Conservation (phyloP, 2,888 invertebrate genomes). For the Cremastinae sp. region DNA sequence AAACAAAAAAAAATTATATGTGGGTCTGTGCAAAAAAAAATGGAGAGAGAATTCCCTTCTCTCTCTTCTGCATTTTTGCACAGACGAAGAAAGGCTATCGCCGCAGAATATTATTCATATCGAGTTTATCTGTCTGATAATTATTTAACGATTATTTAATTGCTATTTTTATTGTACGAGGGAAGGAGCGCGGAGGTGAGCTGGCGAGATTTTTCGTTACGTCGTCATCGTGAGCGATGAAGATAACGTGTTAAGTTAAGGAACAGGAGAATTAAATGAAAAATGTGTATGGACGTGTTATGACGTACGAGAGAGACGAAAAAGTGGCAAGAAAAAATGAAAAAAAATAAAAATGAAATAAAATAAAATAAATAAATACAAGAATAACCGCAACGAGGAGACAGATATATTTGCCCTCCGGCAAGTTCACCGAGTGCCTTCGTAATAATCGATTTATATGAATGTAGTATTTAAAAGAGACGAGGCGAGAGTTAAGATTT, state of each 20-base stretch:
- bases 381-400: constrained; percentile 37
- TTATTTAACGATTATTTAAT: constrained; percentile 68
- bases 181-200: no score
- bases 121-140: constrained; percentile 57
- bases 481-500: not conserved
- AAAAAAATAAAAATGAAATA: constrained; percentile 3
- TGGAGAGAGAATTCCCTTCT: not conserved
- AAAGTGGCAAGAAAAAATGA: constrained; percentile 5
- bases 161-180: constrained; percentile 51
- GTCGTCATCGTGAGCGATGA: constrained; percentile 2
- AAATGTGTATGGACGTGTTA: no score
- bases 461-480: constrained; percentile 17
- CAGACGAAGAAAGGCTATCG: constrained; percentile 51
- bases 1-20: constrained; percentile 17
- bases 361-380: constrained; percentile 14
- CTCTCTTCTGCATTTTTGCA: constrained; percentile 11
- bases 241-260: constrained; percentile 19
- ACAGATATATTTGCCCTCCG: constrained; percentile 35
- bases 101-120: constrained; percentile 60
- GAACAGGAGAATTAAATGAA: constrained; percentile 11
- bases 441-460: constrained; percentile 42
- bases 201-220: constrained; percentile 37
- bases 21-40: constrained; percentile 15
- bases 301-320: not conserved
- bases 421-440: constrained; percentile 55